Conservation (phyloP, 2,888 invertebrate genomes). For the Microctonus hyperodae region DNA sequence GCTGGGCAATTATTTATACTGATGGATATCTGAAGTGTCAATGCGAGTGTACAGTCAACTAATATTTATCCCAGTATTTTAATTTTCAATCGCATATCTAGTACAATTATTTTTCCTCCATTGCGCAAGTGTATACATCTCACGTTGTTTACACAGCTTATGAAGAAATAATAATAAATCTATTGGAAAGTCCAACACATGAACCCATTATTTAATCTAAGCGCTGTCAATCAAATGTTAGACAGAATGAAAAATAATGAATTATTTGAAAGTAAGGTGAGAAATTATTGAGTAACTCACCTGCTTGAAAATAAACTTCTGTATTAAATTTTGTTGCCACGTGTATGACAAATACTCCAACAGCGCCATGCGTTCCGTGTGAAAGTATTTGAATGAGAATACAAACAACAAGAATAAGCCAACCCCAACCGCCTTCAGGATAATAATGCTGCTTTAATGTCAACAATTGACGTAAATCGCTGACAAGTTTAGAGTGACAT, state of each 20-base stretch:
- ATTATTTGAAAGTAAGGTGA: background rate
- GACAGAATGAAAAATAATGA: background rate
- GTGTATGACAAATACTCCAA: slow-evolving; percentile 69
- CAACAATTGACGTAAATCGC: slow-evolving; percentile 68
- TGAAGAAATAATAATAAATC: background rate
- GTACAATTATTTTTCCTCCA: background rate
- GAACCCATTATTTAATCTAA: background rate
- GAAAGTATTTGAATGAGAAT: slow-evolving; percentile 77
- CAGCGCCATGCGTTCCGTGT: slow-evolving; percentile 77
- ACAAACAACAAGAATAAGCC: slow-evolving; percentile 78
- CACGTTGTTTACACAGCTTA: background rate
- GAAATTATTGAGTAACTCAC: slow-evolving; percentile 62
- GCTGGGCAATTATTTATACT: background rate
- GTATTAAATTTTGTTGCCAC: slow-evolving; percentile 70
- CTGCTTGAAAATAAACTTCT: slow-evolving; percentile 71
- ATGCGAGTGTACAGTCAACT: background rate
- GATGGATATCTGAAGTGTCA: background rate
- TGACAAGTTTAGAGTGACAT: slow-evolving; percentile 65
- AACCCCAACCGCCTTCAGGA: slow-evolving; percentile 90
- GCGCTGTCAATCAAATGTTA: background rate
- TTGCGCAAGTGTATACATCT: background rate
- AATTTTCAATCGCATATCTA: background rate
- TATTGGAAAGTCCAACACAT: background rate
- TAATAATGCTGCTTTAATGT: slow-evolving; percentile 83
- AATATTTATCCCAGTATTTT: background rate